Evolutionary conservation across 1,140 invertebrate species (phyloP).

Genomic region (Physella acuta): DNA sequence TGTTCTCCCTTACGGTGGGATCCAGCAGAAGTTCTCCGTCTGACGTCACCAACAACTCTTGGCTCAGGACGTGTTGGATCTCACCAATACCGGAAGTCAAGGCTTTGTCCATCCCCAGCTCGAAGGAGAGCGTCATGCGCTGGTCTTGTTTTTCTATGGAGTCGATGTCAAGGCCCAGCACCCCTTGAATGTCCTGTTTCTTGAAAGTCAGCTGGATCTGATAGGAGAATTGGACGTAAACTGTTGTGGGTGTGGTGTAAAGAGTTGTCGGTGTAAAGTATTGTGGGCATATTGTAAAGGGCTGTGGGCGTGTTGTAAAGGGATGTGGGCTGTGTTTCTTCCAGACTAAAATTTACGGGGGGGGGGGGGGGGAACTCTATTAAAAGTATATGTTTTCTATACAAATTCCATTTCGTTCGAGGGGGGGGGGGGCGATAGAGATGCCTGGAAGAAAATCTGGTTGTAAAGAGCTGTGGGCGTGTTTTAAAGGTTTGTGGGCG

Average conservation of each 20-base stretch:
- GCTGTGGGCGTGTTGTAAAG: not conserved
- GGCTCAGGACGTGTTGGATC: not conserved
- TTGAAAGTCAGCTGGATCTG: constrained; percentile 4
- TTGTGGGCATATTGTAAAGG: not conserved
- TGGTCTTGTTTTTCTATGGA: constrained; percentile 7
- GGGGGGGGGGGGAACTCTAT: not conserved
- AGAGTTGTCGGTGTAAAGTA: not conserved
- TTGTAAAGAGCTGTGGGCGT: too few species aligned
- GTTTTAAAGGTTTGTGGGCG: too few species aligned
- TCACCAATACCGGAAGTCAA: not conserved
- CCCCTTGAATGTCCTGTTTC: not conserved
- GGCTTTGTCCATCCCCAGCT: not conserved
- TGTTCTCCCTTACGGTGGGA: too few species aligned
- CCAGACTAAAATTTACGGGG: too few species aligned
- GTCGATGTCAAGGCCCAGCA: not conserved
- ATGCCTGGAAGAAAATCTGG: too few species aligned
- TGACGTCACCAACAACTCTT: not conserved
- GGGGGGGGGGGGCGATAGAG: too few species aligned
- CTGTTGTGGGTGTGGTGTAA: not conserved
- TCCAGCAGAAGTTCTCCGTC: not conserved
- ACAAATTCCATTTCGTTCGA: too few species aligned
- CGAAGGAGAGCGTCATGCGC: not conserved
- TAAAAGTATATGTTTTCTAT: not conserved
- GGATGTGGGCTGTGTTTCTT: too few species aligned
- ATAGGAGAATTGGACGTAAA: not conserved